Evolutionary conservation across 2,888 invertebrate species (phyloP).

Genomic region (Melanostoma scalare): DNA sequence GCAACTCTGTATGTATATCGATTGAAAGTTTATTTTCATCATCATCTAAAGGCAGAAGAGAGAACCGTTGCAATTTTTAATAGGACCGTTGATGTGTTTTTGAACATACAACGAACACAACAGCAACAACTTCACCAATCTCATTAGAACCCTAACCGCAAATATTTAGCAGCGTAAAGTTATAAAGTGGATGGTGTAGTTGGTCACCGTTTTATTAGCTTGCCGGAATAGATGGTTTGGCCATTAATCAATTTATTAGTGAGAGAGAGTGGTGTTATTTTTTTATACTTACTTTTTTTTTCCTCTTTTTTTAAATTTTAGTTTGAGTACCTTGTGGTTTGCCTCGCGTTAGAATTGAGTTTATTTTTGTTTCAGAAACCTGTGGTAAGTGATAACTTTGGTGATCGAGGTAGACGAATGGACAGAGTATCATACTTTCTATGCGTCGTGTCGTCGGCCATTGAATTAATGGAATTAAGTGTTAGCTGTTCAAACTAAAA

Average conservation of each 20-base stretch:
- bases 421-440: too few relatives aligned
- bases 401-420: too few relatives aligned
- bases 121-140: constrained; percentile 59
- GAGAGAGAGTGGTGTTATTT: constrained; percentile 3
- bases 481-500: too few relatives aligned
- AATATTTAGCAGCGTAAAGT: constrained; percentile 53
- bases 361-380: too few relatives aligned
- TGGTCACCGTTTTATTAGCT: constrained; percentile 68
- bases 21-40: constrained; percentile 39
- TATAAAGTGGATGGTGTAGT: constrained; percentile 31
- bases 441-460: too few relatives aligned
- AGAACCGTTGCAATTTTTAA: constrained; percentile 27
- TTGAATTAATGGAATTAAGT: too few relatives aligned
- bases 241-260: constrained; percentile 63
- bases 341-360: too few relatives aligned
- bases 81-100: constrained; percentile 51
- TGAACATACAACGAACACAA: not conserved
- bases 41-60: not conserved
- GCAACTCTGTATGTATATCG: constrained; percentile 19
- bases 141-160: constrained; percentile 63
- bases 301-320: too few relatives aligned
- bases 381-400: too few relatives aligned
- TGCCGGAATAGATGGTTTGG: constrained; percentile 42
- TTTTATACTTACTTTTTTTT: too few relatives aligned
- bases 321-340: too few relatives aligned